A percentile compares a stretch with the other conserved stretches of the same genome.
These are phyloP conservation scores for Dryococelus australis DNA, from an alignment of 2,888 invertebrate genomes.

Conservation along the genomic window DNA sequence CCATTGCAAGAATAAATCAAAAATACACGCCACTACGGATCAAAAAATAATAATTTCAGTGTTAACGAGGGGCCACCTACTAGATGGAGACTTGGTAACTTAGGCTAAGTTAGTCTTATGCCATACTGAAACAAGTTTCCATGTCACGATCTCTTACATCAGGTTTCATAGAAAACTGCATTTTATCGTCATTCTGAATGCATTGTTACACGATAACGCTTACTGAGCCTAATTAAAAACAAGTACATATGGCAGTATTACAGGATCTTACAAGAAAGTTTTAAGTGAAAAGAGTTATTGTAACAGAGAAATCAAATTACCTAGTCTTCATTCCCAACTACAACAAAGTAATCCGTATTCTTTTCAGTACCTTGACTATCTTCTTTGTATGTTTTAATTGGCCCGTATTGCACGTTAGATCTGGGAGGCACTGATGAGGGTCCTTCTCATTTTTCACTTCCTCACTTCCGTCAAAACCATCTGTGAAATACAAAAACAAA, in stretches of 20 bases:
- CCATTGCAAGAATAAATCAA: too few relatives aligned
- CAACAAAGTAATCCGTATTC: constrained; percentile 43
- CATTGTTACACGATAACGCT: too few relatives aligned
- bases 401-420: constrained; percentile 36
- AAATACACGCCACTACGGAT: too few relatives aligned
- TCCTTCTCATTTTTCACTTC: constrained; percentile 38
- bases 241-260: not conserved
- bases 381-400: constrained; percentile 43
- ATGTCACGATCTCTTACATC: too few relatives aligned
- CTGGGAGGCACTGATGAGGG: constrained; percentile 41
- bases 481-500: constrained; percentile 28
- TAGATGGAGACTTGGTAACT: too few relatives aligned
- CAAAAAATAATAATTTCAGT: too few relatives aligned
- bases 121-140: too few relatives aligned
- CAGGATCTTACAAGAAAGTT: not conserved
- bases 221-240: not conserved
- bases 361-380: constrained; percentile 46
- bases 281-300: not conserved
- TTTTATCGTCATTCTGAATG: too few relatives aligned
- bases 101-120: too few relatives aligned
- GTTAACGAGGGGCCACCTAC: too few relatives aligned
- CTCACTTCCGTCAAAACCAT: constrained; percentile 35
- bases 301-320: constrained; percentile 36
- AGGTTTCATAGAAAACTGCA: too few relatives aligned
- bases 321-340: constrained; percentile 38